Evolutionary conservation across 2,888 invertebrate species (phyloP).

Genomic region (Melikaiella ostensackeni): DNA sequence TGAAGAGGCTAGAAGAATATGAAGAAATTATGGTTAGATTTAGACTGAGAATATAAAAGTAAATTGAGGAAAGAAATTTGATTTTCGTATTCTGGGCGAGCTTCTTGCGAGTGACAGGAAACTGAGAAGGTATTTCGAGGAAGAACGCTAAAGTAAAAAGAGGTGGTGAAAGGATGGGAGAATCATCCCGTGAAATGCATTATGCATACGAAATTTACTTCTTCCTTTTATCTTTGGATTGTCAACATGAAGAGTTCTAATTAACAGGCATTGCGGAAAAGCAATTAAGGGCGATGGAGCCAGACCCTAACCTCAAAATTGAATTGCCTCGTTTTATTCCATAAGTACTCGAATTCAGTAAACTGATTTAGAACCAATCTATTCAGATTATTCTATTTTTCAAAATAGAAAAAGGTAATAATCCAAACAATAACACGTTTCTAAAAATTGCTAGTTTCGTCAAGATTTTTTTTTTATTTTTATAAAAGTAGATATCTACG

Average conservation of each 20-base stretch:
- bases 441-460: no score
- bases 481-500: no score
- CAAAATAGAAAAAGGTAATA: no score
- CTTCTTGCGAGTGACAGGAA: slow-evolving; percentile 37
- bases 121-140: slow-evolving; percentile 46
- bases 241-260: slow-evolving; percentile 58
- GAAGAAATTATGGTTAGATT: background rate
- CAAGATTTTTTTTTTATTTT: no score
- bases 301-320: no score
- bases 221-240: slow-evolving; percentile 58
- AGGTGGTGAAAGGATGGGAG: slow-evolving; percentile 55
- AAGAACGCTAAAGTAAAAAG: slow-evolving; percentile 47
- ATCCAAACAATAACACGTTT: no score
- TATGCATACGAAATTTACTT: slow-evolving; percentile 67
- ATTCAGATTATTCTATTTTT: no score
- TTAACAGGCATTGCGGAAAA: slow-evolving; percentile 61
- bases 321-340: no score
- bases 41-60: background rate
- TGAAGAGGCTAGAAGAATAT: background rate
- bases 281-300: no score
- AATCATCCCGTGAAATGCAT: slow-evolving; percentile 67
- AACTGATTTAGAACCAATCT: no score
- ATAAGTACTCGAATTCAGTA: no score
- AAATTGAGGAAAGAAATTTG: background rate
- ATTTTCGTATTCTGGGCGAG: slow-evolving; percentile 24